These are phyloP conservation scores for Pelochelys cantorii DNA, from an alignment of 2,797 vertebrate genomes.

Conservation along the genomic window DNA sequence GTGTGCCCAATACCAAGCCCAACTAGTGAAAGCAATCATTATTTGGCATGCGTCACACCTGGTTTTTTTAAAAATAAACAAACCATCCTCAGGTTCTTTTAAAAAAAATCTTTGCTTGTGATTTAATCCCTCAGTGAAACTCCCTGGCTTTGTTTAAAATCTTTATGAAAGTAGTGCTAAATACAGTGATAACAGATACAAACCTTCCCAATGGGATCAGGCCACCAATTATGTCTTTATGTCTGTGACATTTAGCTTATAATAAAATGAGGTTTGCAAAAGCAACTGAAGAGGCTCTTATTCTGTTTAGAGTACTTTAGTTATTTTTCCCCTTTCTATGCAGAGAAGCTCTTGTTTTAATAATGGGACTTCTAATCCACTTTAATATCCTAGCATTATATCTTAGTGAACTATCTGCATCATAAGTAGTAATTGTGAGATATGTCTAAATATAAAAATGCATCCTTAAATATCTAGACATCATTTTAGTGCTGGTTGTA, in stretches of 20 bases:
- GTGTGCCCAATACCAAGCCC: conserved; percentile 48
- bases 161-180: conserved; percentile 38
- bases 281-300: conserved; percentile 57
- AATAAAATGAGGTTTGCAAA: conserved; percentile 71
- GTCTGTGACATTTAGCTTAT: conserved; percentile 59
- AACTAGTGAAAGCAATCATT: conserved; percentile 54
- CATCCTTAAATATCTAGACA: conserved; percentile 61
- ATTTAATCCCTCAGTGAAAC: conserved; percentile 38
- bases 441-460: conserved; percentile 71
- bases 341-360: conserved; percentile 66
- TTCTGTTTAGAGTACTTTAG: conserved; percentile 39
- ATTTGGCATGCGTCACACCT: conserved; percentile 47
- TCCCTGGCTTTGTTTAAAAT: conserved; percentile 47
- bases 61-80: conserved; percentile 48
- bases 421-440: conserved; percentile 75
- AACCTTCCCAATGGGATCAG: conserved; percentile 40
- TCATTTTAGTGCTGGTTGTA: conserved; percentile 73
- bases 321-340: conserved; percentile 28
- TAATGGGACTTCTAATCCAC: conserved; percentile 71
- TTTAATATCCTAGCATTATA: conserved; percentile 67
- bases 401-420: conserved; percentile 67
- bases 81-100: neutral
- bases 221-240: conserved; percentile 52
- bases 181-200: conserved; percentile 44
- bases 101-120: conserved; percentile 9